Evolutionary conservation across 2,113 vertebrate species (phyloP).

Genomic region (Sinocyclocheilus rhinocerous): DNA sequence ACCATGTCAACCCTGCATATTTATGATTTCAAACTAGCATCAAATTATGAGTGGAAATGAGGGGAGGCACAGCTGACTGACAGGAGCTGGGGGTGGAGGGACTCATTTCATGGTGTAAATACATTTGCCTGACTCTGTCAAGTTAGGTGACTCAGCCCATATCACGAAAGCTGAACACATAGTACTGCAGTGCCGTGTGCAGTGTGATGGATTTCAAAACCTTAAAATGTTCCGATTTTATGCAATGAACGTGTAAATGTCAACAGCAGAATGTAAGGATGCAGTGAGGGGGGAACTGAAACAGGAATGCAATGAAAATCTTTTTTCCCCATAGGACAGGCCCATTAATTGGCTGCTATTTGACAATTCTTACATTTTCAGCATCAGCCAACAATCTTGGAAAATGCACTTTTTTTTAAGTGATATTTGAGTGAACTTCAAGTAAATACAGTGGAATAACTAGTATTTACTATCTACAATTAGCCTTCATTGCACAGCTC

Average conservation of each 20-base stretch:
- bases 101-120: slow-evolving; percentile 59
- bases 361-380: background rate
- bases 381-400: background rate
- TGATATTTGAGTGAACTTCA: background rate
- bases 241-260: background rate
- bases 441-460: background rate
- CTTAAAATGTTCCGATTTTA: background rate
- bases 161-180: slow-evolving; percentile 67
- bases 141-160: slow-evolving; percentile 73
- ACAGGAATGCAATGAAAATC: background rate
- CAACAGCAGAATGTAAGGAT: background rate
- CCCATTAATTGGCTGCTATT: background rate
- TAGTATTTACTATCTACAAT: no score
- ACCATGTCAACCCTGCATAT: slow-evolving; percentile 27
- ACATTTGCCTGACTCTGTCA: slow-evolving; percentile 48
- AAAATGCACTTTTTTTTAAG: background rate
- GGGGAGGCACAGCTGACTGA: background rate
- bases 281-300: background rate
- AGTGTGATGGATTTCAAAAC: slow-evolving; percentile 23
- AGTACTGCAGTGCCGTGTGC: slow-evolving; percentile 71
- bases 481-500: background rate
- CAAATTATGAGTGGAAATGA: slow-evolving; percentile 22
- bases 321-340: background rate
- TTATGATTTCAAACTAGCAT: slow-evolving; percentile 35
- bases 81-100: slow-evolving; percentile 12